Conservation (phyloP, 2,888 invertebrate genomes). For the Cartodere bifasciata region DNA sequence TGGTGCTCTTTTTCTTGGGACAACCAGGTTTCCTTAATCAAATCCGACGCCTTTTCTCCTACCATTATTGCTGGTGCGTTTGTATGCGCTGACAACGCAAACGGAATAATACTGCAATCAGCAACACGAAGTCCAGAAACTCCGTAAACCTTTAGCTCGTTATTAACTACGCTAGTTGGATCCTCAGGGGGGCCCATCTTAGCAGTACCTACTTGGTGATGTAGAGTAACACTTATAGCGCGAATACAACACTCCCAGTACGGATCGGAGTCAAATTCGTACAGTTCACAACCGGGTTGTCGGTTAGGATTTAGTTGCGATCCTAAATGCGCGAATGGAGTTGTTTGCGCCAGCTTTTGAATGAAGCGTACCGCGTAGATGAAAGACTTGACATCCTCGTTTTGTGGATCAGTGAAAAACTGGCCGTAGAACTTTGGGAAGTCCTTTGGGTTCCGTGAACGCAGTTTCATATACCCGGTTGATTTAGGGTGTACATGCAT, state of each 20-base stretch:
- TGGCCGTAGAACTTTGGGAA: conserved; percentile 49
- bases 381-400: conserved; percentile 35
- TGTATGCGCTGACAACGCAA: conserved; percentile 51
- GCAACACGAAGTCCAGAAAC: conserved; percentile 49
- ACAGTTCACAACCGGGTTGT: conserved; percentile 42
- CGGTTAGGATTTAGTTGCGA: conserved; percentile 41
- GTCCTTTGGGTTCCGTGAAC: conserved; percentile 41
- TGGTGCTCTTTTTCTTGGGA: neutral
- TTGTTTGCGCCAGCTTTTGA: conserved; percentile 35
- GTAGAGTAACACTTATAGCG: conserved; percentile 46
- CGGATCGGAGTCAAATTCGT: conserved; percentile 42
- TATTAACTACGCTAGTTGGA: conserved; percentile 35
- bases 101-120: conserved; percentile 57
- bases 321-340: conserved; percentile 43
- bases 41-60: conserved; percentile 57
- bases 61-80: conserved; percentile 58
- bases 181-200: conserved; percentile 53
- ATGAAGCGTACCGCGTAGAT: conserved; percentile 41
- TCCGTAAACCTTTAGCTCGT: conserved; percentile 42
- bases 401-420: conserved; percentile 38
- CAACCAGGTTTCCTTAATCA: conserved; percentile 43
- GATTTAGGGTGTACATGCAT: conserved; percentile 46
- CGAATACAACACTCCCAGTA: conserved; percentile 57
- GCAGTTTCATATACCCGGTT: conserved; percentile 38
- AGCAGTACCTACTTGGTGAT: conserved; percentile 57